Evolutionary conservation across 2,113 vertebrate species (phyloP), one percentile per base, ranked within the genome.

Genomic region (Notothenia rossii): DNA sequence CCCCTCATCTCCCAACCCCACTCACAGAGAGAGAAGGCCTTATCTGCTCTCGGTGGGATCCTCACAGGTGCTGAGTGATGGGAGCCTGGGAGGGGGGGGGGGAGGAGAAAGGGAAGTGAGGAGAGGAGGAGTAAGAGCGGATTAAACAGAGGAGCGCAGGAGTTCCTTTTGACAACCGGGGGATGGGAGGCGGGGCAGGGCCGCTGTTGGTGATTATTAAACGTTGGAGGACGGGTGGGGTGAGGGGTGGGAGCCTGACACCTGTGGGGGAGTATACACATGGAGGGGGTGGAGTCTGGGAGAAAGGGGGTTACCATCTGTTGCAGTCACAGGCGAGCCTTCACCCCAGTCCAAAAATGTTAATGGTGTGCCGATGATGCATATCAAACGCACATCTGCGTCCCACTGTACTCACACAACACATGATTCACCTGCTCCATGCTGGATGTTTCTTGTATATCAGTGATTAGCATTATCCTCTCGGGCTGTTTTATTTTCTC

Each of bases 321-420:
- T 91, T 90, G 86, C 87, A 88, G 88, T 94, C 92, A 87, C 88
- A 88, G 84, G 74, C 83, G 17, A 79, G 83, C 90, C 89, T 93
- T 93, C 86, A 91, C 91, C 81, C 87, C 20, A 0, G 69, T 90
- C 90, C 93, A 93, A 48, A 86, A 93, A 94, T 93, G 90, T 83
- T 93, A 94, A 94, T 93, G 90, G 60, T 13, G 74, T 40, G 43
- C 70, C 48, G 12, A 64, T 60, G 56, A 89, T 91, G 91, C 92
- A 92, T 85, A 90, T 91, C 90, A 89, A 91, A 87, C 69, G 15
- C 84, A 90, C 89, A 92, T 92, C 92, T 92, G 22, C 66, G n/a
- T 48, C 69, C 33, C 43, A 76, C 67, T 75, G 74, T 51, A 79
- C 36, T 40, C 36, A 7, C 36, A 7, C 36, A 49, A 85, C 70